These are phyloP conservation scores for Silurus aristotelis DNA, from an alignment of 2,797 vertebrate genomes.

Conservation along the genomic window DNA sequence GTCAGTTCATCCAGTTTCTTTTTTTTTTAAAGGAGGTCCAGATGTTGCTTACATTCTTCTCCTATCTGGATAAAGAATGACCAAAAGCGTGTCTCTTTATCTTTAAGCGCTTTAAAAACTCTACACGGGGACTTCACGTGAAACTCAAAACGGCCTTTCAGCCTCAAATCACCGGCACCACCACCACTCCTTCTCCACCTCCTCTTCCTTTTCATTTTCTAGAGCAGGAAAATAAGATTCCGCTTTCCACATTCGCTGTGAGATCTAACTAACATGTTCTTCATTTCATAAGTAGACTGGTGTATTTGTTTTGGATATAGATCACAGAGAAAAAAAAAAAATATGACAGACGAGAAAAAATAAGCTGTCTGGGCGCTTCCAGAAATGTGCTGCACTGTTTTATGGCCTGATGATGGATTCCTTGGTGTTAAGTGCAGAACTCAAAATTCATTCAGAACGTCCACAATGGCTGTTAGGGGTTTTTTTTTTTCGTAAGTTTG, in stretches of 20 bases:
- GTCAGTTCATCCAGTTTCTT: constrained; percentile 9
- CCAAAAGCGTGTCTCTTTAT: constrained; percentile 17
- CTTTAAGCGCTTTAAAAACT: constrained; percentile 28
- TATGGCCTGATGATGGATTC: constrained; percentile 55
- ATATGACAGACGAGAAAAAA: constrained; percentile 19
- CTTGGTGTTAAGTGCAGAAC: constrained; percentile 40
- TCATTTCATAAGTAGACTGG: constrained; percentile 31
- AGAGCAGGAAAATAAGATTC: background rate
- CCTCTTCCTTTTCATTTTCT: background rate
- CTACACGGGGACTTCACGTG: constrained; percentile 18
- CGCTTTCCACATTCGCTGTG: background rate
- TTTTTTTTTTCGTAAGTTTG: constrained; percentile 40
- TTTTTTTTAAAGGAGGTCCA: constrained; percentile 28
- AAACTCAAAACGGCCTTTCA: constrained; percentile 37
- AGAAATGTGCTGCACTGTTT: constrained; percentile 46
- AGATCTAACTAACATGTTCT: constrained; percentile 10
- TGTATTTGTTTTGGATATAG: constrained; percentile 56
- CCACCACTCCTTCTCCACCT: background rate
- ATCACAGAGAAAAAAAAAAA: constrained; percentile 15
- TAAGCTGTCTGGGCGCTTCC: constrained; percentile 33
- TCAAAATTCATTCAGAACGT: constrained; percentile 43
- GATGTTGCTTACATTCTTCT: constrained; percentile 34
- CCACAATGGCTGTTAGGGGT: constrained; percentile 16
- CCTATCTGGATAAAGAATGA: constrained; percentile 25
- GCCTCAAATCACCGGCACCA: constrained; percentile 14